These are phyloP conservation scores for Herpailurus yagouaroundi DNA, from an alignment of 2,113 vertebrate species.

Conservation along the genomic window DNA sequence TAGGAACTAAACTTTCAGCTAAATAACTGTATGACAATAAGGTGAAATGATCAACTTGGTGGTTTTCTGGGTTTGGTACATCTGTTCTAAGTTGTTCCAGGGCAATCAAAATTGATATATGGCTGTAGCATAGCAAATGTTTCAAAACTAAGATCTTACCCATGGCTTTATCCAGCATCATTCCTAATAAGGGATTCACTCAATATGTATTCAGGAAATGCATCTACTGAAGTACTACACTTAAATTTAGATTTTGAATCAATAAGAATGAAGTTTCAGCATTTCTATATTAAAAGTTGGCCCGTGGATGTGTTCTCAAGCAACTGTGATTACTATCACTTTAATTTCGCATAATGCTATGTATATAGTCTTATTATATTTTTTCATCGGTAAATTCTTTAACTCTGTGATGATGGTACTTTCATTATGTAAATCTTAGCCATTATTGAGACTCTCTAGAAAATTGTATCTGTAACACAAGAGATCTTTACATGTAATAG, in stretches of 20 bases:
- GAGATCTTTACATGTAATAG: not conserved
- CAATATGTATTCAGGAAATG: slow-evolving; percentile 30
- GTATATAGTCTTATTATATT: not conserved
- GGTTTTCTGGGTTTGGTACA: not conserved
- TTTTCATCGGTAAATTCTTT: not conserved
- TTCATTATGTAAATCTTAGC: not conserved
- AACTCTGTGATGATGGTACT: not conserved
- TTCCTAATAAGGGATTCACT: not conserved
- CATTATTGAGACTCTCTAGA: not conserved
- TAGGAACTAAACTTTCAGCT: not conserved
- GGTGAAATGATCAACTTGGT: not conserved
- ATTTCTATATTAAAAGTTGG: slow-evolving; percentile 20
- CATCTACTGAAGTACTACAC: not conserved
- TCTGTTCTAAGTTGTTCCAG: not conserved
- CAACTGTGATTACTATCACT: not conserved
- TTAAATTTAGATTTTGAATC: slow-evolving; percentile 53
- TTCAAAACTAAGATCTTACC: slow-evolving; percentile 7
- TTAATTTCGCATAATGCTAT: not conserved
- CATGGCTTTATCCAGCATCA: not conserved
- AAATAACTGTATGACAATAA: not conserved
- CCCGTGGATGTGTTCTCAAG: not conserved
- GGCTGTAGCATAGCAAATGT: not conserved
- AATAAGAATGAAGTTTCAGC: slow-evolving; percentile 6
- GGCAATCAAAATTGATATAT: not conserved
- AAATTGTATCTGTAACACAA: not conserved